Evolutionary conservation across 2,888 invertebrate genomes (phyloP).

Genomic region (Leucozona laternaria): DNA sequence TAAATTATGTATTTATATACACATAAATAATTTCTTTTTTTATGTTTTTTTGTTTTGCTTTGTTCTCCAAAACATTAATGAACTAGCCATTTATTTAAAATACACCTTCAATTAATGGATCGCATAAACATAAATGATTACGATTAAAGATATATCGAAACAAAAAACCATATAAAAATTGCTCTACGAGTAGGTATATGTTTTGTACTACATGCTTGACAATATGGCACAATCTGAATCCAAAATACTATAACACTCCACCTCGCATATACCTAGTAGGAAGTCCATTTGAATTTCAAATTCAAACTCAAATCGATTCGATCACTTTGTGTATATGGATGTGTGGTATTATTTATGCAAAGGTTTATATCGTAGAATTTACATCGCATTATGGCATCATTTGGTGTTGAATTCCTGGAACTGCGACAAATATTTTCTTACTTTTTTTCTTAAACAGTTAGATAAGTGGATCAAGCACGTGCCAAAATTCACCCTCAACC

Average conservation of each 20-base stretch:
- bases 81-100: conserved; percentile 18
- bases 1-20: background rate
- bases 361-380: conserved; percentile 55
- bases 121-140: conserved; percentile 26
- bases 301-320: conserved; percentile 30
- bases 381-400: conserved; percentile 70
- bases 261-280: conserved; percentile 56
- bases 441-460: background rate
- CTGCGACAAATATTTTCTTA: background rate
- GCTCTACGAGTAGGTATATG: background rate
- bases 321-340: conserved; percentile 26
- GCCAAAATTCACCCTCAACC: conserved; percentile 2
- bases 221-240: conserved; percentile 23
- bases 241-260: background rate
- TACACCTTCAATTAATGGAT: conserved; percentile 22
- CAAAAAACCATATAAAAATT: conserved; percentile 11
- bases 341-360: conserved; percentile 48
- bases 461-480: conserved; percentile 5
- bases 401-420: conserved; percentile 64
- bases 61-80: background rate
- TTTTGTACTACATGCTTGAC: background rate
- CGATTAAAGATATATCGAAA: conserved; percentile 11
- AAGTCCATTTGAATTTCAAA: conserved; percentile 72
- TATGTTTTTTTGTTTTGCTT: background rate
- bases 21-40: background rate